phyloP scores from a whole-genome alignment of 2,888 invertebrate species.

The Eupsilia transversa region DNA sequence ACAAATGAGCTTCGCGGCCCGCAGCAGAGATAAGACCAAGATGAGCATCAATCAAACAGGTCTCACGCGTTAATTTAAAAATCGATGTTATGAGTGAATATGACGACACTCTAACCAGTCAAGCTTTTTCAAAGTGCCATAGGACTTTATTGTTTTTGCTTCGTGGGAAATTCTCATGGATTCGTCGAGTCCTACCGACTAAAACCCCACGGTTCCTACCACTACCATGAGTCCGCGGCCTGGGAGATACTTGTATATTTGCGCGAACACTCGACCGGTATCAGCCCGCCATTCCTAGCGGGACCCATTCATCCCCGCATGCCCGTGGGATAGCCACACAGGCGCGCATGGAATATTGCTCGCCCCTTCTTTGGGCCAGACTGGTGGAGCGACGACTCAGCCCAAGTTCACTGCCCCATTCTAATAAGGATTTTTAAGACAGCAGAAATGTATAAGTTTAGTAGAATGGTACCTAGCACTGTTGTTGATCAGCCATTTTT shows the following conservation, averaged over 20 bases:
- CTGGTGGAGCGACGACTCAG: not conserved
- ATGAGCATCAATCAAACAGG: not conserved
- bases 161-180: not conserved
- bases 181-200: not conserved
- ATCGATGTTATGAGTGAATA: not conserved
- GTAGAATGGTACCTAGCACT: not conserved
- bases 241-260: not conserved
- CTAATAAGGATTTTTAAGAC: not conserved
- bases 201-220: not conserved
- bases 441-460: not conserved
- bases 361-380: not conserved
- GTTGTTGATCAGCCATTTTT: not conserved
- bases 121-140: not conserved
- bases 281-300: not conserved
- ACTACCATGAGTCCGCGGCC: not conserved
- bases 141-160: not conserved
- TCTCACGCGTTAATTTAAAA: not conserved
- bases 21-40: conserved; percentile 8
- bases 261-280: not conserved
- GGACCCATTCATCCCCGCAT: not conserved
- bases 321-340: not conserved
- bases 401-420: no score
- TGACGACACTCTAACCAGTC: no score
- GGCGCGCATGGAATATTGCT: not conserved
- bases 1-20: conserved; percentile 31